Base-by-base conservation (phyloP, 1,140 invertebrate genomes). In the Drosophila lowei region DNA sequence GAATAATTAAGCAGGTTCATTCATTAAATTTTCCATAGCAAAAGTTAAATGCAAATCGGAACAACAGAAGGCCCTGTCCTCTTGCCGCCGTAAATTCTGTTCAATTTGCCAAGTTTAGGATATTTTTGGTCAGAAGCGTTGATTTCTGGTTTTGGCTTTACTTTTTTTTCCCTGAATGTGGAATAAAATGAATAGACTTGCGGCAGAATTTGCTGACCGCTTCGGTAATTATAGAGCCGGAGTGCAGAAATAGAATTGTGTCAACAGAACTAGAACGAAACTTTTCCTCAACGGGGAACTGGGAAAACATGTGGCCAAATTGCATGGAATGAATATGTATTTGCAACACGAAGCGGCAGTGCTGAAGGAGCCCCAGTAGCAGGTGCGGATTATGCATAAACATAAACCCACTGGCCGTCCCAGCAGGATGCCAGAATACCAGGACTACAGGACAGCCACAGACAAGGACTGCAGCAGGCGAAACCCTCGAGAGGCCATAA, bases 1-100 rank as follows among this genome's bases (percentile, higher is more conserved):
- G 81, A 85, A 85, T 85, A 85, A 85, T 85, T 85, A 85, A 85
- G 65, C 81, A 85, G 81, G 73, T 46, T 72, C 65, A 85, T 86
- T 85, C 81, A 85, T 85, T 81, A 77, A 86, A 81, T 75, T 86
- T 73, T 58, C 52, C 43, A n/a, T 52, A 50, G 63, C 77, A 59
- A 62, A 86, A 74, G 77, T 81, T 80, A 85, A 84, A 84, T 75
- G 76, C 62, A 74, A 52, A 81, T 78, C 56, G 48, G 30, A 25
- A 4, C 23, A 3, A 5, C 23, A 25, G 23, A 25, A 25, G 23
- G 5, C 23, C 23, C 23, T 25, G 23, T 25, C 23, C 23, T 4
- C 23, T 5, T 25, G 4, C 23, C 5, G 28, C 21, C 50, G 28
- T 6, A 53, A 28, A 41, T 21, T 41, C 38, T 52, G 52, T 70